Base-by-base conservation (phyloP, 2,888 invertebrate genomes). In the Lissocephala sabroskyi region DNA sequence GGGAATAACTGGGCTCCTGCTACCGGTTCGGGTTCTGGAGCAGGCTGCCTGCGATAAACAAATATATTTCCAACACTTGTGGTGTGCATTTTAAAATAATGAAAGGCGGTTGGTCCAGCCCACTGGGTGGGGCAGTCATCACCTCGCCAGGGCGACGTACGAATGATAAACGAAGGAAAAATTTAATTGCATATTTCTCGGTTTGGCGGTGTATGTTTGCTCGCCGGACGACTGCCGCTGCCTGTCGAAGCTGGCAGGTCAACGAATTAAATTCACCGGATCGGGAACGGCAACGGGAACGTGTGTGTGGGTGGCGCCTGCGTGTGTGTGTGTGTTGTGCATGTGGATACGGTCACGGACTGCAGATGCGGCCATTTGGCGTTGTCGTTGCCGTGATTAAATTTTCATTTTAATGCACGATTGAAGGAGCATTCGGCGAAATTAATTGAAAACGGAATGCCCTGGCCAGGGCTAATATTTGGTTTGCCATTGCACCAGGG, bases 331-430 rank as follows among this genome's bases (percentile, higher is more conserved):
- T n/a, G n/a, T n/a, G n/a, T n/a, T n/a, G n/a, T n/a, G n/a, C n/a
- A n/a, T 23, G 23, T 7, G 23, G 23, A 23, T 7, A 7, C 7
- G 23, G 23, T 7, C 3, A 23, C 7, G 23, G 23, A 23, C 23
- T n/a, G n/a, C n/a, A n/a, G n/a, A 23, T 23, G 23, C 3, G 23
- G 23, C 23, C 62, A 49, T 47, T 42, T 45, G 41, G 13, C 39
- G 35, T 18, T 28, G 33, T 41, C 42, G 49, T 43, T 58, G 52
- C 49, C 56, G 58, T 66, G 76, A 71, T 75, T 71, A 75, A 76
- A 73, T 73, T 71, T 73, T 73, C 59, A 75, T 75, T 73, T 70
- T 66, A 73, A 68, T 73, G 73, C 73, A 76, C 76, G 64, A 64
- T 68, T 75, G 71, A 68, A 62, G 66, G 50, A 64, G 71, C 75